Conservation (phyloP, 53 echinoderm and acorn worm species). For the Paelopatides confundens region DNA sequence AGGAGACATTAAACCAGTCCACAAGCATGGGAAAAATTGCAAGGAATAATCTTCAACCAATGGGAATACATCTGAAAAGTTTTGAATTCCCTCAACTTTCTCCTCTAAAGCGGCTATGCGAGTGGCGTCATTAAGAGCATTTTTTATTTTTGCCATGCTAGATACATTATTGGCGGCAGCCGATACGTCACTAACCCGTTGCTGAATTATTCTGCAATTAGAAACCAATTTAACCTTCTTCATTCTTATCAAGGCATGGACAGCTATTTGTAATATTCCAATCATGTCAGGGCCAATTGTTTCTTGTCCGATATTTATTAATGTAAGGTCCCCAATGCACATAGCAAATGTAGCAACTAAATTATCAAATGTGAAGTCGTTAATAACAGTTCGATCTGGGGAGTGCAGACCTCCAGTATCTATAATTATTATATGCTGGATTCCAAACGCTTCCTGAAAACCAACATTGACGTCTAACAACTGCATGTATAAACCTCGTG, state of each 20-base stretch:
- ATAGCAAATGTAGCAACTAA: not conserved
- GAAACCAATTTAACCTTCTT: not conserved
- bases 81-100: not conserved
- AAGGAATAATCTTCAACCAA: not conserved
- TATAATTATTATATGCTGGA: not conserved
- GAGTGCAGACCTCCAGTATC: conserved; percentile 15
- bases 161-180: not conserved
- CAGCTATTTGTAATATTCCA: conserved; percentile 7
- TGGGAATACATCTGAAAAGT: not conserved
- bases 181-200: conserved; percentile 4
- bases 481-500: conserved; percentile 41
- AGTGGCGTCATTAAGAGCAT: not conserved
- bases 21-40: conserved; percentile 25
- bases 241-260: conserved; percentile 33
- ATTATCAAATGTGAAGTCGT: conserved; percentile 10
- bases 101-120: not conserved
- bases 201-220: conserved; percentile 3
- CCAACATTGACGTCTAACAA: conserved; percentile 32
- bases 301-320: conserved; percentile 21
- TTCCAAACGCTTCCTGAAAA: not conserved
- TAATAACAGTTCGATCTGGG: not conserved
- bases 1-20: conserved; percentile 10
- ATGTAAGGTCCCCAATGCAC: conserved; percentile 4
- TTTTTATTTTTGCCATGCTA: not conserved
- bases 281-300: conserved; percentile 8